Evolutionary conservation across 2,113 vertebrate genomes (phyloP), one percentile per base, ranked within the genome.

Genomic region (Elephas maximus): DNA sequence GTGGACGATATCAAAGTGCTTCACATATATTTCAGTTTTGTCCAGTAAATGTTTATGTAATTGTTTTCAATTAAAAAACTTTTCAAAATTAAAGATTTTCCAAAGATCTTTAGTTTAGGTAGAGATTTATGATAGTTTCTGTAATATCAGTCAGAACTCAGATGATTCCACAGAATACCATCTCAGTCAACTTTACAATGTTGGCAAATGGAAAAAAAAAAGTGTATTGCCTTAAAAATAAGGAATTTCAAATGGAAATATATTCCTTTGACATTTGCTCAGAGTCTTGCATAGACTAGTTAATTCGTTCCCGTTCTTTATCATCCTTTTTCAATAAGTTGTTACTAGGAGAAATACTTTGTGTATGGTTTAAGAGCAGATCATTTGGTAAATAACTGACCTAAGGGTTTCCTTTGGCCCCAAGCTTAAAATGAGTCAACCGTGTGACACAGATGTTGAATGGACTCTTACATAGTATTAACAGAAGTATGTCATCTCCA

Each of bases 1-100:
- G 96, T 44, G 12, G 92, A 95, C 97, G 51, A 95, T 96, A 96
- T 86, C 90, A 92, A 96, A 98, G 94, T 89, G 20, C n/a, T 97
- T 96, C 97, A 98, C 94, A 97, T 88, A 93, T 97, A 93, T 98
- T 98, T 98, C 53, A 97, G 94, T 91, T 98, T 98, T 98, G 82
- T 74, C 82, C 20, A 93, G 53, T 96, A 98, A 98, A 97, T 95
- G 98, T 96, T 95, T 97, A 79, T 94, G 78, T 92, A 97, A 96
- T 73, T 94, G 97, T 94, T 98, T 98, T 97, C 60, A 97, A 94
- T 97, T 98, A 98, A 98, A 97, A 60, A 96, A 87, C 96, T 98
- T 97, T 63, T 94, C 20, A 84, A 80, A 93, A 91, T 48, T 37
- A 79, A 95, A 94, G 30, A 69, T 51, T 57, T 17, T 57, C 15